These are phyloP conservation scores for Tetragnatha versicolor DNA, from an alignment of 1,140 invertebrate species.

Conservation along the genomic window DNA sequence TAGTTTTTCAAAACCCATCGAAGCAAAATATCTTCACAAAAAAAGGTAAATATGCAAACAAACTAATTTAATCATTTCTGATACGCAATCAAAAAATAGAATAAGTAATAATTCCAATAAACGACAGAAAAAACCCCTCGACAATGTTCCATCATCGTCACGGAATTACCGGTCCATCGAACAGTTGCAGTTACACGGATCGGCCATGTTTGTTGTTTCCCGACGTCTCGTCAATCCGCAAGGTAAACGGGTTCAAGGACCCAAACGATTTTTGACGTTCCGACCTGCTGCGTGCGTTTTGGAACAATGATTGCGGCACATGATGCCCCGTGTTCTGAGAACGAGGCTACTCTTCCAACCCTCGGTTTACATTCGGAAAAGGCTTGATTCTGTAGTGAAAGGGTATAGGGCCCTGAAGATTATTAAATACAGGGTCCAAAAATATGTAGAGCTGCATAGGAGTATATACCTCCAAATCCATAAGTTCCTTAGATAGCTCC, in stretches of 20 bases:
- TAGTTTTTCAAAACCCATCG: too few species aligned
- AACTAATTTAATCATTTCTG: too few species aligned
- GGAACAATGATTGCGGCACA: constrained; percentile 29
- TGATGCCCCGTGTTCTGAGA: too few species aligned
- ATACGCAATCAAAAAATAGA: too few species aligned
- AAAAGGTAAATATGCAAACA: too few species aligned
- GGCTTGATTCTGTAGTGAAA: neutral
- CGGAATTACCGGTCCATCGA: too few species aligned
- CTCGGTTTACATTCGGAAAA: neutral
- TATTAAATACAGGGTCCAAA: neutral
- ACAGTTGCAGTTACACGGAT: too few species aligned
- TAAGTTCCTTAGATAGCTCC: neutral
- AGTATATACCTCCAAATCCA: neutral
- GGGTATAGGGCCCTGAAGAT: neutral
- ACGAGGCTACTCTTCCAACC: neutral
- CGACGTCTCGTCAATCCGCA: constrained; percentile 11
- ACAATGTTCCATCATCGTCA: too few species aligned
- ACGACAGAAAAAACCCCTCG: too few species aligned
- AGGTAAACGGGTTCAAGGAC: constrained; percentile 42
- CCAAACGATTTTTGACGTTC: constrained; percentile 38
- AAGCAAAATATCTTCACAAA: too few species aligned
- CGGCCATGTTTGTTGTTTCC: neutral
- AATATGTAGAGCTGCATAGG: neutral
- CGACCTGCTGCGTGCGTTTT: constrained; percentile 39
- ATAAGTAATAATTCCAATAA: too few species aligned